These are phyloP conservation scores for Hyaena hyaena DNA, from an alignment of 2,113 vertebrate species.

Conservation along the genomic window DNA sequence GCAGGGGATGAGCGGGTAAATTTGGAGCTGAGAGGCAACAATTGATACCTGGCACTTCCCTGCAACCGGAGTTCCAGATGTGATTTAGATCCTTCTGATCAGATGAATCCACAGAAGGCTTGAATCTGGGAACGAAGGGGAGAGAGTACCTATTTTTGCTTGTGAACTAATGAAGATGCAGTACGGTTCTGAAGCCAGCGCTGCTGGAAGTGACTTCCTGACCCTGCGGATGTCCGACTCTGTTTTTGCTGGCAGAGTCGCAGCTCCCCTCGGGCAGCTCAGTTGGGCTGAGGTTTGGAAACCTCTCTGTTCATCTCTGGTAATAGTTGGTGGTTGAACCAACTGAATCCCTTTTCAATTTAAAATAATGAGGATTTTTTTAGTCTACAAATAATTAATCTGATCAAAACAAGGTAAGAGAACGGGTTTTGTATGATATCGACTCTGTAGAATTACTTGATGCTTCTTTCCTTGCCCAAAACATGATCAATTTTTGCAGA, in stretches of 20 bases:
- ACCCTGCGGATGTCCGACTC: neutral
- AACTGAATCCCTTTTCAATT: neutral
- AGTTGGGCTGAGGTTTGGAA: neutral
- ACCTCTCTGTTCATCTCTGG: neutral
- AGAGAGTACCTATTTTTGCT: neutral
- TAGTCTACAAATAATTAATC: constrained; percentile 32
- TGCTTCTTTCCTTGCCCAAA: neutral
- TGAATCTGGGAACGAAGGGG: neutral
- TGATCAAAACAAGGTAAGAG: neutral
- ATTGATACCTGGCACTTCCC: neutral
- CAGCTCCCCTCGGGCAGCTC: neutral
- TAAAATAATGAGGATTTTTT: neutral
- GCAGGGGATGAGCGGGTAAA: neutral
- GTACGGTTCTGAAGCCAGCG: neutral
- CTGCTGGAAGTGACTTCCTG: neutral
- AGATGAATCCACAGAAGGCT: neutral
- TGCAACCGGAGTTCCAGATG: neutral
- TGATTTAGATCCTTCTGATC: neutral
- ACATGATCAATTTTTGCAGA: neutral
- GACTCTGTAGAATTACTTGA: neutral
- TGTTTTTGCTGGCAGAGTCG: neutral
- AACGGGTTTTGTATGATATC: neutral
- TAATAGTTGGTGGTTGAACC: neutral
- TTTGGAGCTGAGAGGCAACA: neutral
- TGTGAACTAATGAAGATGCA: neutral